Conservation (phyloP, 2,888 invertebrate species). For the Crematogaster levior region DNA sequence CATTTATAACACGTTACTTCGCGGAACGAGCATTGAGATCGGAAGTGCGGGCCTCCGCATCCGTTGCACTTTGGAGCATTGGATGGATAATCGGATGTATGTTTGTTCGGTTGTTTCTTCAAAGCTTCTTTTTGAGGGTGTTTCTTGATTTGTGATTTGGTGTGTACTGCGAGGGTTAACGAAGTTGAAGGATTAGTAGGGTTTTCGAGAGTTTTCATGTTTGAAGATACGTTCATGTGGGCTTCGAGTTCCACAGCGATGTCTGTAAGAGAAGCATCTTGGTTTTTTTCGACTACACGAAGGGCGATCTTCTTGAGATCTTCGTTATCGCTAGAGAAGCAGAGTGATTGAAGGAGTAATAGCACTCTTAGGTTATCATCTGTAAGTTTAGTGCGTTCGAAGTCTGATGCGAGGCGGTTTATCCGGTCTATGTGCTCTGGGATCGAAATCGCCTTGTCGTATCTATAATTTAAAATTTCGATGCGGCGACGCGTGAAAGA, state of each 20-base stretch:
- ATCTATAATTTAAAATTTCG: background rate
- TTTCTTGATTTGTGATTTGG: no score
- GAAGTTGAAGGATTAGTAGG: no score
- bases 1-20: constrained; percentile 20
- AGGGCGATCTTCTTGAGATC: background rate
- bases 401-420: background rate
- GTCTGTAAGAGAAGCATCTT: background rate
- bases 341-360: background rate
- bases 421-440: background rate
- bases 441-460: background rate
- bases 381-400: background rate
- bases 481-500: background rate
- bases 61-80: background rate
- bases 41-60: background rate
- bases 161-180: no score
- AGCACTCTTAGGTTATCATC: background rate
- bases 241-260: constrained; percentile 12
- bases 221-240: background rate
- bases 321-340: background rate
- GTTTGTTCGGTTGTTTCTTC: no score
- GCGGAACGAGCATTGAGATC: background rate
- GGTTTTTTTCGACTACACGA: background rate
- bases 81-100: no score
- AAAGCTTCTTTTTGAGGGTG: no score
- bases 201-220: background rate